These are phyloP conservation scores for Whitmania pigra DNA, from an alignment of 1,140 invertebrate genomes.

Conservation along the genomic window DNA sequence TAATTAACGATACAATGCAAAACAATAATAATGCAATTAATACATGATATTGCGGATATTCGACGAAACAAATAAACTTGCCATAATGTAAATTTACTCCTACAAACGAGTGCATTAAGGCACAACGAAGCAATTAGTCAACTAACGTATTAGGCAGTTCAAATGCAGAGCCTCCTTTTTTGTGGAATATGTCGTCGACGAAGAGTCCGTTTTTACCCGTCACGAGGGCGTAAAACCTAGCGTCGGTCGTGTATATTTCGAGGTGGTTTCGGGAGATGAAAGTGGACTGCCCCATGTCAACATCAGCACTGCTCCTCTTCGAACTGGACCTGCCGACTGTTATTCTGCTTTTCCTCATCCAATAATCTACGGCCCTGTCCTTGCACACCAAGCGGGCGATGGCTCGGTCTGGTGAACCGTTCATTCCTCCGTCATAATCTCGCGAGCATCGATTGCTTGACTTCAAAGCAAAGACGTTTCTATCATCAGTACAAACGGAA, in stretches of 20 bases:
- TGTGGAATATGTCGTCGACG: slow-evolving; percentile 87
- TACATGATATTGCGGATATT: background rate
- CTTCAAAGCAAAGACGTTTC: slow-evolving; percentile 5
- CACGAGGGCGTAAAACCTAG: slow-evolving; percentile 80
- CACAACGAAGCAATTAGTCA: background rate
- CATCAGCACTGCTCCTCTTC: slow-evolving; percentile 77
- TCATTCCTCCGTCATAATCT: slow-evolving; percentile 2
- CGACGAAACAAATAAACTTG: background rate
- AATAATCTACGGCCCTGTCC: slow-evolving; percentile 68
- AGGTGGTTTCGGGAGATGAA: slow-evolving; percentile 90
- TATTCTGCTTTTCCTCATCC: slow-evolving; percentile 73
- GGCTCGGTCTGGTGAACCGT: slow-evolving; percentile 21
- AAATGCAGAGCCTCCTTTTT: slow-evolving; percentile 77
- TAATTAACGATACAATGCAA: no score
- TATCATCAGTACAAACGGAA: background rate
- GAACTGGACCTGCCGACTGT: slow-evolving; percentile 87
- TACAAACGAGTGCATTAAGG: no score
- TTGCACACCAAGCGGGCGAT: slow-evolving; percentile 76
- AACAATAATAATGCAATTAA: no score
- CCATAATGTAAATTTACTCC: no score
- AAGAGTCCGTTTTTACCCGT: slow-evolving; percentile 96
- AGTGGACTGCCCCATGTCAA: slow-evolving; percentile 93
- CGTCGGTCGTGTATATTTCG: slow-evolving; percentile 80
- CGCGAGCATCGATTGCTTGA: background rate
- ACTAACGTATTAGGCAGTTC: slow-evolving; percentile 81